Conservation (phyloP, 1,140 invertebrate species). For the Helicoverpa zea region DNA sequence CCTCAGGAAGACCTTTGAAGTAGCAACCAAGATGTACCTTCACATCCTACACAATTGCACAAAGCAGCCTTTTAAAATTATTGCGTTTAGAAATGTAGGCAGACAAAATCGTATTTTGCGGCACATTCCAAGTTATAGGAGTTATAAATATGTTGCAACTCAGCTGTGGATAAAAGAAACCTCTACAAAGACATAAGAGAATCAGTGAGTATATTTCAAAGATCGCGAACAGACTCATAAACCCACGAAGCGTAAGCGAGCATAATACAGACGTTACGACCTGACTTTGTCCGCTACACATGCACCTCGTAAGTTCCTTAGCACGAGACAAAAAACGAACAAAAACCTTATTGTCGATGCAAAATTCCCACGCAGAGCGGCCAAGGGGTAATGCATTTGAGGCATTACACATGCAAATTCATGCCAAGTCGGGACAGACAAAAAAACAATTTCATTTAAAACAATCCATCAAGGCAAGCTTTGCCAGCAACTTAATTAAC, state of each 20-base stretch:
- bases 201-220: not conserved
- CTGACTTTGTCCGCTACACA: slow-evolving; percentile 37
- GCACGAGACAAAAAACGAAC: slow-evolving; percentile 66
- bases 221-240: slow-evolving; percentile 25
- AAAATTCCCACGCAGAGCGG: slow-evolving; percentile 66
- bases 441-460: slow-evolving; percentile 73
- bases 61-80: slow-evolving; percentile 45
- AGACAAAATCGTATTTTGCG: slow-evolving; percentile 1
- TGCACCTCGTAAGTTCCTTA: slow-evolving; percentile 46
- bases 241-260: slow-evolving; percentile 15
- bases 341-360: slow-evolving; percentile 61
- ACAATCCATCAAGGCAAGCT: slow-evolving; percentile 76
- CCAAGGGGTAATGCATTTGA: slow-evolving; percentile 71
- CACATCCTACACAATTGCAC: slow-evolving; percentile 49
- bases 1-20: slow-evolving; percentile 85
- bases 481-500: slow-evolving; percentile 78
- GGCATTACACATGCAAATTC: slow-evolving; percentile 76
- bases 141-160: not conserved
- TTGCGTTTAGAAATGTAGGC: slow-evolving; percentile 7
- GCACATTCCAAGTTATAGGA: not conserved
- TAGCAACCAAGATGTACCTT: slow-evolving; percentile 68
- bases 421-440: slow-evolving; percentile 60
- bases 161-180: not conserved
- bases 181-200: slow-evolving; percentile 13
- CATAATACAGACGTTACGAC: slow-evolving; percentile 45